Conservation (phyloP, 2,113 vertebrate species). For the Arvicanthis niloticus region DNA sequence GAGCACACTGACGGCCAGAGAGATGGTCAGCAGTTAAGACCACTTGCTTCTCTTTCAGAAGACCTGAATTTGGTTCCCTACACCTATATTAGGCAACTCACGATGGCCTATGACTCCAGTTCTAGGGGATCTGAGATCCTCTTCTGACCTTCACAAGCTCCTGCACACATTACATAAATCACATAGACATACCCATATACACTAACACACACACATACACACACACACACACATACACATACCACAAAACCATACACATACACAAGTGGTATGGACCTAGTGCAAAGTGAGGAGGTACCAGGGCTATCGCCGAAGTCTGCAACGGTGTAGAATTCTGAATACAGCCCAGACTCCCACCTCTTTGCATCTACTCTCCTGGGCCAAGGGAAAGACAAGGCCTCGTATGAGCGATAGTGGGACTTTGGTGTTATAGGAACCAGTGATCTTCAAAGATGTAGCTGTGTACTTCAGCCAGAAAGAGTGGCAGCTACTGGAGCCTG, state of each 20-base stretch:
- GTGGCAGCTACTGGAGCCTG: conserved; percentile 31
- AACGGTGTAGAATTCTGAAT: not conserved
- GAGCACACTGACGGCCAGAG: not conserved
- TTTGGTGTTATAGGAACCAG: conserved; percentile 42
- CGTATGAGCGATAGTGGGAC: not conserved
- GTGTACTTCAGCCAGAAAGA: conserved; percentile 38
- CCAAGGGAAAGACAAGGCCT: not conserved
- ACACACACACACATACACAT: not conserved
- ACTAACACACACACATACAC: not conserved
- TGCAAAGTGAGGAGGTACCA: not conserved
- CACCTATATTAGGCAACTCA: not conserved
- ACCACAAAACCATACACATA: not conserved
- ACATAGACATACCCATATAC: not conserved
- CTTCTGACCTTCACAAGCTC: not conserved
- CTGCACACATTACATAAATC: not conserved
- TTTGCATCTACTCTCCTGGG: not conserved
- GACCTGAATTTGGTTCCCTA: not conserved
- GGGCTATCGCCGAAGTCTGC: not conserved
- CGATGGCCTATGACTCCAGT: not conserved
- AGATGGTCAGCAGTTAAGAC: not conserved
- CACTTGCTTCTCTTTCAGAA: not conserved
- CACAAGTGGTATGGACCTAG: not conserved
- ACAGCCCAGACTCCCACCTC: not conserved
- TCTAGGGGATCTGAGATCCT: not conserved
- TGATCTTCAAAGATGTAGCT: conserved; percentile 44